Base-by-base conservation (phyloP, 2,888 invertebrate genomes). In the Incurvaria masculella region DNA sequence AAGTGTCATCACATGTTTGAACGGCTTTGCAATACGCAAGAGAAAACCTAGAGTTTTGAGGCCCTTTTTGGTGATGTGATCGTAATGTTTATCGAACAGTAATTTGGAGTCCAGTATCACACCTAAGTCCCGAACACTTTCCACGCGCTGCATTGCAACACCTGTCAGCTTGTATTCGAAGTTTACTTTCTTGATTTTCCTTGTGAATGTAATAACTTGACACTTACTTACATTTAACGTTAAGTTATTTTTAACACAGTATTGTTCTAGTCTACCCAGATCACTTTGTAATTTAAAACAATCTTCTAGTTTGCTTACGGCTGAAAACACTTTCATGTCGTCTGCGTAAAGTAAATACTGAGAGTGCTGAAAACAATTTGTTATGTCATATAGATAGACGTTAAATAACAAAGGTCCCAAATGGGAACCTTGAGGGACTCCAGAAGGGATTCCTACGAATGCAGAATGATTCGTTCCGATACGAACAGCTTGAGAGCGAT, bases 341-440 rank as follows among this genome's bases (percentile, higher is more conserved):
- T 44, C 44, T 27, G 44, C 44, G n/a, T 44, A 44, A 10, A 44
- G 23, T 44, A 44, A 27, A 27, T 11, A 23, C 3, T 44, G 23
- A 33, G 23, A 26, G 19, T 44, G 23, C n/a, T 14, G 19, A n/a
- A 44, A 26, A 23, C 18, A 19, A 11, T 20, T 8, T 14, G 21
- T 21, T 26, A 44, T 44, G n/a, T 44, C 23, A 44, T 44, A 21
- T 19, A 44, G 11, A 21, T 21, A 21, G 18, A 44, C 18, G 14
- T 21, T 26, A 27, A 44, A 44, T 23, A 44, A 33, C 16, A 44
- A 20, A 10, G 44, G 44, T 4, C 44, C 44, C 19, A 44, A 16
- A 27, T 44, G 23, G 23, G 44, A 44, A n/a, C 44, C 44, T 44
- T 44, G 44, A 18, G 44, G 44, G 33, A 44, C 23, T 6, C 44